Percentiles rank a stretch among this genome's conserved stretches.
Evolutionary conservation across 2,888 invertebrate genomes (phyloP).

Genomic region (Acrobasis repandana): DNA sequence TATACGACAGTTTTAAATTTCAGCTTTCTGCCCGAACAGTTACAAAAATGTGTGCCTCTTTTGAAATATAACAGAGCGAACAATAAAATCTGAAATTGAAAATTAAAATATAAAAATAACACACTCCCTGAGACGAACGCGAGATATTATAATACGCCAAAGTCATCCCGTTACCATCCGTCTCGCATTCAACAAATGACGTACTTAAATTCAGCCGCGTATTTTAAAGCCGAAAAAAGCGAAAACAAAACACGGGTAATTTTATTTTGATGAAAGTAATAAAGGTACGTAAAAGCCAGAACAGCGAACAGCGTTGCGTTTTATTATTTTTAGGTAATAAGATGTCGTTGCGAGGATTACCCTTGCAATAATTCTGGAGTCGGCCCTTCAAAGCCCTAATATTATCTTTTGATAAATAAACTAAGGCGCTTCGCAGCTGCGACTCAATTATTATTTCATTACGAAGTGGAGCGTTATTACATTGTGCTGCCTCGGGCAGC

Average conservation of each 20-base stretch:
- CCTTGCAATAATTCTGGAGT: slow-evolving; percentile 38
- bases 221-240: slow-evolving; percentile 18
- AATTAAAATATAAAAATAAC: slow-evolving; percentile 4
- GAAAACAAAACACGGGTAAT: slow-evolving; percentile 19
- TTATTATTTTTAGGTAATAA: slow-evolving; percentile 29
- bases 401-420: slow-evolving; percentile 62
- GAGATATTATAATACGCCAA: slow-evolving; percentile 7
- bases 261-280: slow-evolving; percentile 23
- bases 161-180: neutral
- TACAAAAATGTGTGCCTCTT: neutral
- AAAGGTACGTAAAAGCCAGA: slow-evolving; percentile 10
- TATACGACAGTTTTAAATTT: slow-evolving; percentile 1
- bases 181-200: slow-evolving; percentile 6
- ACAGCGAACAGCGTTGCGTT: neutral
- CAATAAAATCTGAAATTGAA: neutral
- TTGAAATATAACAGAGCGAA: neutral
- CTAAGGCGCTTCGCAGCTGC: slow-evolving; percentile 44
- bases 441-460: slow-evolving; percentile 55
- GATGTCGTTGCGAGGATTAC: slow-evolving; percentile 36
- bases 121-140: neutral
- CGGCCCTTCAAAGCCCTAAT: slow-evolving; percentile 48
- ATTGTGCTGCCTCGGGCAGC: slow-evolving; percentile 39
- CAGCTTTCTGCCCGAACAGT: neutral
- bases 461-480: slow-evolving; percentile 47
- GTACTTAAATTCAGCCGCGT: slow-evolving; percentile 11